A percentile compares a stretch with the other conserved stretches of the same genome.
phyloP scores from a whole-genome alignment of 2,113 vertebrate species.

The Rhinolophus ferrumequinum region DNA sequence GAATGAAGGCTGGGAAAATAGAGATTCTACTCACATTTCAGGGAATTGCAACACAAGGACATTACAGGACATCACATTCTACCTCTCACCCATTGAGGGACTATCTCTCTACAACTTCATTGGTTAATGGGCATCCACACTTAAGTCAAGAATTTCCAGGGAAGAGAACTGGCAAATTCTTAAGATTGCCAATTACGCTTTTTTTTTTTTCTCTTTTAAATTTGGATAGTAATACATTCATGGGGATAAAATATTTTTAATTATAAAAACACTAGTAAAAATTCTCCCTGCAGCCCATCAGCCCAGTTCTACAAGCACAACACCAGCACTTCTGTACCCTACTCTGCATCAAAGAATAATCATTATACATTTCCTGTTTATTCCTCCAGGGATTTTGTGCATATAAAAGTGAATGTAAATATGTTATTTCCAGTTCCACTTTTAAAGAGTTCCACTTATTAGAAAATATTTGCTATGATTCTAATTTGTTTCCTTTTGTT shows the following conservation, averaged over 20 bases:
- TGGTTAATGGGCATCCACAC: not conserved
- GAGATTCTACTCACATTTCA: not conserved
- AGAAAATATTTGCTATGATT: not conserved
- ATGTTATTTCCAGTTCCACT: not conserved
- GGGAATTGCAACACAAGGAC: not conserved
- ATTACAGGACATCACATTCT: not conserved
- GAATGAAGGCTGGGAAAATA: not conserved
- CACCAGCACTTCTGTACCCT: not conserved
- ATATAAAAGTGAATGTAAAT: not conserved
- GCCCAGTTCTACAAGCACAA: not conserved
- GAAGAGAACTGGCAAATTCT: not conserved
- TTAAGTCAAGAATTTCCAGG: not conserved
- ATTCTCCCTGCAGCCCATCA: not conserved
- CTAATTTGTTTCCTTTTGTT: not conserved
- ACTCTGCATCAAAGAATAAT: not conserved
- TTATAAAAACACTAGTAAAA: not conserved
- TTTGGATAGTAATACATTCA: not conserved
- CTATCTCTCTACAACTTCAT: not conserved
- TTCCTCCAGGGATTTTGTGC: not conserved
- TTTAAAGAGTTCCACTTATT: not conserved
- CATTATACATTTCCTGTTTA: not conserved
- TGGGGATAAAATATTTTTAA: not conserved
- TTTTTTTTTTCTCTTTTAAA: not conserved
- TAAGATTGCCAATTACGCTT: not conserved
- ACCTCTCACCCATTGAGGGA: not conserved